Evolutionary conservation across 2,113 vertebrate species (phyloP).

Genomic region (Lamprotornis superbus): DNA sequence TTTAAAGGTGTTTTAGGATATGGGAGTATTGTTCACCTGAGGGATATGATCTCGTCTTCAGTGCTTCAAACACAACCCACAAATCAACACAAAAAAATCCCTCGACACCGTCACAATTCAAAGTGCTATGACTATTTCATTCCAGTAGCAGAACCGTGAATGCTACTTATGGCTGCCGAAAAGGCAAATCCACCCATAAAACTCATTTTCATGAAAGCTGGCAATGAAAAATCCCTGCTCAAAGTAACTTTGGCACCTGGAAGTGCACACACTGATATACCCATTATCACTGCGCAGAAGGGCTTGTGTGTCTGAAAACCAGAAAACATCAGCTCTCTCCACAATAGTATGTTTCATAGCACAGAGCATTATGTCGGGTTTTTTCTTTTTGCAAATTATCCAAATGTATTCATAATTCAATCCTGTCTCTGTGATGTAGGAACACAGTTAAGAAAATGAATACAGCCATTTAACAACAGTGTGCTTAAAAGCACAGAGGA

Average conservation of each 20-base stretch:
- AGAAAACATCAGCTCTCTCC: not conserved
- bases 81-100: conserved; percentile 31
- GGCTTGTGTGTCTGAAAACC: not conserved
- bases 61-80: conserved; percentile 23
- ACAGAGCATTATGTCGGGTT: not conserved
- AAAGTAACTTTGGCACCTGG: conserved; percentile 6
- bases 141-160: conserved; percentile 37
- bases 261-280: not conserved
- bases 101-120: not conserved
- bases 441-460: not conserved
- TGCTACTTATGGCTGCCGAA: conserved; percentile 9
- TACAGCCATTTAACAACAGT: not conserved
- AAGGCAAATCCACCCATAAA: conserved; percentile 20
- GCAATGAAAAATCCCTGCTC: not conserved
- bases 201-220: conserved; percentile 11
- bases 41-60: conserved; percentile 51
- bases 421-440: not conserved
- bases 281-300: not conserved
- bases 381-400: not conserved
- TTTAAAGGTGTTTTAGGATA: conserved; percentile 59
- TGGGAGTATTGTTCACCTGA: conserved; percentile 51
- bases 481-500: not conserved
- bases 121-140: conserved; percentile 16
- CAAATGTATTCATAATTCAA: not conserved
- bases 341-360: not conserved